Conservation (phyloP, 2,797 vertebrate genomes). For the Poeciliopsis infans region DNA sequence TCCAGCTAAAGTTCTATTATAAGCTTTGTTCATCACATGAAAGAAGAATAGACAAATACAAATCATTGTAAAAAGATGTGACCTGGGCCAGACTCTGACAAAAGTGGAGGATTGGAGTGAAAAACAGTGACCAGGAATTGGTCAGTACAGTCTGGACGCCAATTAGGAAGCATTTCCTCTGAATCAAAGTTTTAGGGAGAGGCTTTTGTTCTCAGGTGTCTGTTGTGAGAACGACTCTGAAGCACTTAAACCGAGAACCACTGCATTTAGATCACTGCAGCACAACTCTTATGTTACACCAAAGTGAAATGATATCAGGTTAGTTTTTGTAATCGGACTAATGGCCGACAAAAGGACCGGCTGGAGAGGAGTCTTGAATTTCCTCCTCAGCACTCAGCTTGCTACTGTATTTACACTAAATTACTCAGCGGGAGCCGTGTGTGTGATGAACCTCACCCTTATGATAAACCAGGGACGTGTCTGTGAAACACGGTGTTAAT, state of each 20-base stretch:
- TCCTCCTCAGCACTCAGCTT: conserved; percentile 41
- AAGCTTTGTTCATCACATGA: not conserved
- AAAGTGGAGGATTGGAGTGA: not conserved
- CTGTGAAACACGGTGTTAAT: conserved; percentile 30
- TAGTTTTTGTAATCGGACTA: conserved; percentile 55
- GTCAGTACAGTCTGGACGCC: conserved; percentile 11
- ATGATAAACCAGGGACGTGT: conserved; percentile 26
- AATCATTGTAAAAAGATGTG: not conserved
- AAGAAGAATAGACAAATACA: not conserved
- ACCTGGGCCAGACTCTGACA: not conserved
- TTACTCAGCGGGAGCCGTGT: conserved; percentile 28
- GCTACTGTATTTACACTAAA: conserved; percentile 37
- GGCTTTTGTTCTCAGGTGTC: conserved; percentile 49
- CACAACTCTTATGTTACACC: conserved; percentile 49
- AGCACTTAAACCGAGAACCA: conserved; percentile 43
- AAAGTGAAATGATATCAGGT: conserved; percentile 68
- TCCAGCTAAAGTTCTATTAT: not conserved
- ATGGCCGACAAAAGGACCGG: conserved; percentile 44
- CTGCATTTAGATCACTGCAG: conserved; percentile 48
- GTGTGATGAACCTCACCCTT: conserved; percentile 49
- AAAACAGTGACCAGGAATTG: conserved; percentile 3
- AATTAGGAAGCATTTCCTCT: conserved; percentile 17
- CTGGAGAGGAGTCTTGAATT: conserved; percentile 56
- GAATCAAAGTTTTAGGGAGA: conserved; percentile 43
- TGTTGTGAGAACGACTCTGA: conserved; percentile 34